phyloP scores from a whole-genome alignment of 2,797 vertebrate species.

The Xiphorhynchus erythropygius region DNA sequence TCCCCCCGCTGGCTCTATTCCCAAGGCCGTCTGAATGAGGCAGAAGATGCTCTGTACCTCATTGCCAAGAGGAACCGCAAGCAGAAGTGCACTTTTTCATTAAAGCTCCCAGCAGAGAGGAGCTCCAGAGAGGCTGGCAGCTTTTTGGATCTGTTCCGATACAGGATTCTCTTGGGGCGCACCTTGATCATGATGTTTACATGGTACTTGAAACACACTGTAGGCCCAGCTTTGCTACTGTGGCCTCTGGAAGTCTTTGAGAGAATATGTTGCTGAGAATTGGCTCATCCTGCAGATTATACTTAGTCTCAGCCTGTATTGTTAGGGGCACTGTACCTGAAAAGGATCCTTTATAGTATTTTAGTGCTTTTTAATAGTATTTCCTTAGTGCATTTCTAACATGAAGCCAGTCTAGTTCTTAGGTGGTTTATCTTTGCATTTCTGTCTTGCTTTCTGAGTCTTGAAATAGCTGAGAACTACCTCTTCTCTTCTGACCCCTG shows the following conservation, averaged over 20 bases:
- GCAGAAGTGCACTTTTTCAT: conserved; percentile 69
- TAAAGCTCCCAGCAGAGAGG: conserved; percentile 63
- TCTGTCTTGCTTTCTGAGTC: background rate
- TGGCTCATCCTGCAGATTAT: background rate
- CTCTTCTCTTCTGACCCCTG: background rate
- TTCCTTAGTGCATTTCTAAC: background rate
- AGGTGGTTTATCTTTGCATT: background rate
- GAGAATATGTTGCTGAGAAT: background rate
- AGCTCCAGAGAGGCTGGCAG: conserved; percentile 58
- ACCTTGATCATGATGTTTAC: conserved; percentile 83
- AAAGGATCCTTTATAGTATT: background rate
- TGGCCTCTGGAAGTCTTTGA: background rate
- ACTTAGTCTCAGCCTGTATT: background rate
- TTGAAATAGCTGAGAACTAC: background rate
- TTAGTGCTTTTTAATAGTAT: background rate
- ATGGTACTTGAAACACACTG: conserved; percentile 70
- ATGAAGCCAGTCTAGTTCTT: background rate
- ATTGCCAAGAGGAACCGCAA: conserved; percentile 78
- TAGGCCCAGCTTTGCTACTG: background rate
- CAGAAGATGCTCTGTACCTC: conserved; percentile 76
- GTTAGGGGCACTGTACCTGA: background rate
- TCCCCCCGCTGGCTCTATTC: conserved; percentile 84
- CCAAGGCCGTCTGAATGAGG: conserved; percentile 78
- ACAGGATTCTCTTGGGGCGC: conserved; percentile 75
- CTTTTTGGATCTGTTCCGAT: conserved; percentile 76